These are phyloP conservation scores for Caranx melampygus DNA, from an alignment of 2,113 vertebrate species.

Conservation along the genomic window DNA sequence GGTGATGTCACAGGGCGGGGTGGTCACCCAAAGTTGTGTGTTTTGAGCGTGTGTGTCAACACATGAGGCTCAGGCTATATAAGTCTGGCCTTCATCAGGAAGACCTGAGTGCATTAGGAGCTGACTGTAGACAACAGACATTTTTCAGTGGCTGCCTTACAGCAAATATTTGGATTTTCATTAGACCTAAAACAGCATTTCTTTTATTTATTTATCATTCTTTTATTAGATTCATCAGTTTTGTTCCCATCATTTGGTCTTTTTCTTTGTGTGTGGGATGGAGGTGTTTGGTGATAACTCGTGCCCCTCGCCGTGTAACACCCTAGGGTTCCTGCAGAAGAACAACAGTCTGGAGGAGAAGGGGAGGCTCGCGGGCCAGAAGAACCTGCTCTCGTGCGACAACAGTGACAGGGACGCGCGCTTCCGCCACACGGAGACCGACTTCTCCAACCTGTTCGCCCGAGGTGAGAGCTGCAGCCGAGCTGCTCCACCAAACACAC, in stretches of 20 bases:
- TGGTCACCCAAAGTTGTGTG: constrained; percentile 25
- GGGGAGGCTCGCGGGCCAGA: constrained; percentile 89
- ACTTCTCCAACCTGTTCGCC: constrained; percentile 98
- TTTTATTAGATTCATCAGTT: background rate
- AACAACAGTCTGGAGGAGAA: constrained; percentile 98
- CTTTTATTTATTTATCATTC: background rate
- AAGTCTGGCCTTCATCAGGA: constrained; percentile 11
- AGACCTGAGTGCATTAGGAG: background rate
- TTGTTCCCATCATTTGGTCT: background rate
- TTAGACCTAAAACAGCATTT: background rate
- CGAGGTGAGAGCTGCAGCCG: constrained; percentile 84
- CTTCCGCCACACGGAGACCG: constrained; percentile 92
- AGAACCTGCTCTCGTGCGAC: constrained; percentile 90
- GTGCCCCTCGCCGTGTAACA: constrained; percentile 83
- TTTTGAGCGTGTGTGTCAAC: background rate
- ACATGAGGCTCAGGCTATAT: background rate
- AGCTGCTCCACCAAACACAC: background rate
- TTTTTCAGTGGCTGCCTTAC: background rate
- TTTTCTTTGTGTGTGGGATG: constrained; percentile 32
- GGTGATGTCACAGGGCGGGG: constrained; percentile 80
- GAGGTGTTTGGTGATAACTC: constrained; percentile 81
- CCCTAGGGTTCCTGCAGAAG: constrained; percentile 96
- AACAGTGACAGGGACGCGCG: constrained; percentile 89
- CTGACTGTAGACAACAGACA: background rate
- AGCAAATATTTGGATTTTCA: background rate